Conservation (phyloP, 2,888 invertebrate genomes). For the Pachycephus smyrnensis region DNA sequence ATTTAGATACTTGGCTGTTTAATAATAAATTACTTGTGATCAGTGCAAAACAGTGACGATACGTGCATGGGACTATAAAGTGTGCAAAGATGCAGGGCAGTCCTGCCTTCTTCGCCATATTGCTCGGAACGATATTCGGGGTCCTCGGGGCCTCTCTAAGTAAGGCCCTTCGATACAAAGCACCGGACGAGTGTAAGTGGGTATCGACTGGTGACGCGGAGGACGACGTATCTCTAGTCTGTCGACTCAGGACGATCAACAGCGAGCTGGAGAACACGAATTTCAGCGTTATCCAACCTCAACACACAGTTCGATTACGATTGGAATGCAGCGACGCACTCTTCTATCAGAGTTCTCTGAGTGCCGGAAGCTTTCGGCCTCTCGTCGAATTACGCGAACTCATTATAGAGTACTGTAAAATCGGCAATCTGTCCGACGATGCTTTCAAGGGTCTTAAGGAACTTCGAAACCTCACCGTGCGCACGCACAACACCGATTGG, state of each 20-base stretch:
- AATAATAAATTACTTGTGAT: neutral
- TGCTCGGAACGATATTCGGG: conserved; percentile 73
- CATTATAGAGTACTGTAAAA: conserved; percentile 85
- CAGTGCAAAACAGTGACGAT: conserved; percentile 14
- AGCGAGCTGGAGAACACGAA: conserved; percentile 86
- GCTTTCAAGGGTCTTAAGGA: conserved; percentile 85
- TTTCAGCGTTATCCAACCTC: conserved; percentile 85
- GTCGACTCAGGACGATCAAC: conserved; percentile 81
- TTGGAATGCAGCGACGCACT: conserved; percentile 85
- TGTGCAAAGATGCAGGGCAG: conserved; percentile 66
- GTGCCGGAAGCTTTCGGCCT: conserved; percentile 82
- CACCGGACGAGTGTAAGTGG: conserved; percentile 87
- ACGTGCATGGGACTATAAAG: conserved; percentile 27
- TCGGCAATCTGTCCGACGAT: conserved; percentile 83
- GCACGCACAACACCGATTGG: conserved; percentile 88
- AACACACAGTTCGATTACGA: conserved; percentile 80
- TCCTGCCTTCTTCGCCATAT: conserved; percentile 72
- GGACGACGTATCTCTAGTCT: conserved; percentile 78
- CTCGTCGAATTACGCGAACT: conserved; percentile 81
- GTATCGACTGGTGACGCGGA: conserved; percentile 76
- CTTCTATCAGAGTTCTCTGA: conserved; percentile 83
- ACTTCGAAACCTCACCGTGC: conserved; percentile 82
- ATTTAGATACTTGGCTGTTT: neutral
- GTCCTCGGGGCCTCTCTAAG: conserved; percentile 73
- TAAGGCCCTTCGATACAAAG: conserved; percentile 77